phyloP scores from a whole-genome alignment of 1,140 invertebrate genomes.

The Aporrectodea caliginosa region DNA sequence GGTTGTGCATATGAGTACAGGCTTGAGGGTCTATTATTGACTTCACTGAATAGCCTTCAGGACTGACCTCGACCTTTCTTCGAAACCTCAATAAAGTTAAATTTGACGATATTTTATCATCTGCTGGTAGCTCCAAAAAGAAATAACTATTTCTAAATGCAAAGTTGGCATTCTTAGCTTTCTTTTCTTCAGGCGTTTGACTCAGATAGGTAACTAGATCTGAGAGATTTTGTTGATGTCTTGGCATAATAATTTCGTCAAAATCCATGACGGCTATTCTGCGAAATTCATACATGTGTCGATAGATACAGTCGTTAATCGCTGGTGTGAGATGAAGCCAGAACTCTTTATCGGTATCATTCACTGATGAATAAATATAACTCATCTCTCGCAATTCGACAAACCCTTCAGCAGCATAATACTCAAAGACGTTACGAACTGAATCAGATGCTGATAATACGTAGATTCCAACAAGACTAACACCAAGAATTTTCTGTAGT shows the following conservation, averaged over 20 bases:
- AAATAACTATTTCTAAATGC: constrained; percentile 29
- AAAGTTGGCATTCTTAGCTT: not conserved
- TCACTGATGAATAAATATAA: not conserved
- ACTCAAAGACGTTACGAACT: not conserved
- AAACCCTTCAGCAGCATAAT: constrained; percentile 17
- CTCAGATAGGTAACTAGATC: constrained; percentile 8
- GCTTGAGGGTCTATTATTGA: not conserved
- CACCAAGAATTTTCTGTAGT: constrained; percentile 20
- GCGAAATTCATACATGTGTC: constrained; percentile 31
- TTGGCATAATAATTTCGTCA: constrained; percentile 35
- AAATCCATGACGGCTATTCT: constrained; percentile 32
- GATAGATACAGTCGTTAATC: constrained; percentile 35
- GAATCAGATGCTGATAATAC: not conserved
- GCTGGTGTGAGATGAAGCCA: constrained; percentile 14
- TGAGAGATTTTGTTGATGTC: constrained; percentile 14
- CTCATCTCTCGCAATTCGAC: constrained; percentile 14
- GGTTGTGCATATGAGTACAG: not conserved
- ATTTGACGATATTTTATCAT: not conserved
- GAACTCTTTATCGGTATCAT: not conserved
- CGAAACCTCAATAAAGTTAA: constrained; percentile 4
- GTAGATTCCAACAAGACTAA: constrained; percentile 20
- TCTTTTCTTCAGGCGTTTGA: not conserved
- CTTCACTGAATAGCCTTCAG: not conserved
- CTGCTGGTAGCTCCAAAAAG: constrained; percentile 12
- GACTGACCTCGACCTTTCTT: not conserved